These are phyloP conservation scores for Pomatostomus ruficeps DNA, from an alignment of 2,113 vertebrate species.

Conservation along the genomic window DNA sequence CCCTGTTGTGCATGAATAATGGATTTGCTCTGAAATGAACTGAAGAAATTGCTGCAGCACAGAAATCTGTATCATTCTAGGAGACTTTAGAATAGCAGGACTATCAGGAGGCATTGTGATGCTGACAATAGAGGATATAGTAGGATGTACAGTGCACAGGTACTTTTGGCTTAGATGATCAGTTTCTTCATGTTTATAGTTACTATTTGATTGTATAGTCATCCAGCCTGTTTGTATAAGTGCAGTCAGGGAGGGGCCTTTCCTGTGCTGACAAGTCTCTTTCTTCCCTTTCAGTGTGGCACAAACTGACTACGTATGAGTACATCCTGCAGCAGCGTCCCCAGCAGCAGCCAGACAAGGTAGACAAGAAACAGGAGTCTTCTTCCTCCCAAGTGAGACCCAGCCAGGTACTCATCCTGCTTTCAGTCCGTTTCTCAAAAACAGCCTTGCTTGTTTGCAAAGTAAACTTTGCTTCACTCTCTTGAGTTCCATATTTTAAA, in stretches of 20 bases:
- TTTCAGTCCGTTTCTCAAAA: not conserved
- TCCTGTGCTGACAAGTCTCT: slow-evolving; percentile 15
- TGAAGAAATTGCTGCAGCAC: not conserved
- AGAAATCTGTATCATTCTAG: not conserved
- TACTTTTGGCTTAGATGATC: not conserved
- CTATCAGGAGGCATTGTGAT: not conserved
- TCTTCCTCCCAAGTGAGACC: slow-evolving; percentile 58
- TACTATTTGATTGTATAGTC: not conserved
- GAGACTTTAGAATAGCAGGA: not conserved
- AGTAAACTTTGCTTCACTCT: not conserved
- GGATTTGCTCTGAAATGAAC: not conserved
- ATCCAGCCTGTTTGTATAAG: not conserved
- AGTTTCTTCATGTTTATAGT: not conserved
- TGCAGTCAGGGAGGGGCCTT: not conserved
- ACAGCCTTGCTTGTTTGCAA: rapidly evolving
- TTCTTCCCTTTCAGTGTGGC: slow-evolving; percentile 82
- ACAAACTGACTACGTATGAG: slow-evolving; percentile 91
- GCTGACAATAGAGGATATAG: not conserved
- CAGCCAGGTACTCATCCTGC: slow-evolving; percentile 68
- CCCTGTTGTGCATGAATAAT: not conserved
- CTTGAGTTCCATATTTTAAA: not conserved
- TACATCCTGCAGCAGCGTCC: slow-evolving; percentile 91
- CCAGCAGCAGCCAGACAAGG: slow-evolving; percentile 74
- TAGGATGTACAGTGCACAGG: not conserved
- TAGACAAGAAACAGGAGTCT: slow-evolving; percentile 60